A percentile compares a stretch with the other conserved stretches of the same genome.
These are phyloP conservation scores for Pituophis catenifer DNA, from an alignment of 2,113 vertebrate genomes.

Conservation along the genomic window DNA sequence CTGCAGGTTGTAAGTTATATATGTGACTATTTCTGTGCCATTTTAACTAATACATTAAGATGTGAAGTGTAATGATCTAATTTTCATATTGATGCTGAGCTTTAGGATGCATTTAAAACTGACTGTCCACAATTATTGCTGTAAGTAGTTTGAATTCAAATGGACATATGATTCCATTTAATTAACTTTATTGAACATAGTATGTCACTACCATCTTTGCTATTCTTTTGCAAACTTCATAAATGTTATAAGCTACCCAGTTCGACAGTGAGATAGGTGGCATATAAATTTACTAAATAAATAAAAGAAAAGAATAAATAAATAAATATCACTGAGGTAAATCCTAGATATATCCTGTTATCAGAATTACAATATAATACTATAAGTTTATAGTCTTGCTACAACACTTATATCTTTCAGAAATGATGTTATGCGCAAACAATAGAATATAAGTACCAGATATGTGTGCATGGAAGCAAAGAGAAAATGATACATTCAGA, in stretches of 20 bases:
- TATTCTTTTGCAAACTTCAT: not conserved
- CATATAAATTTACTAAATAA: not conserved
- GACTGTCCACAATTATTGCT: conserved; percentile 15
- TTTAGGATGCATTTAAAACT: not conserved
- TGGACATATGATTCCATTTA: not conserved
- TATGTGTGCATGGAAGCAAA: not conserved
- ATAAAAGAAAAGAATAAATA: not conserved
- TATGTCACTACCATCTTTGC: not conserved
- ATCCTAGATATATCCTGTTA: not conserved
- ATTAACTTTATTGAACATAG: not conserved
- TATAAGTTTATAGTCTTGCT: not conserved
- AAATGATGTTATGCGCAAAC: not conserved
- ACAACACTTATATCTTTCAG: conserved; percentile 12
- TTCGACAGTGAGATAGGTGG: not conserved
- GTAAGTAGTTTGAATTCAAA: conserved; percentile 2
- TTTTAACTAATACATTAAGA: not conserved
- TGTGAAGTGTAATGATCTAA: not conserved
- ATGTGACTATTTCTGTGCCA: not conserved
- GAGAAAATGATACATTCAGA: not conserved
- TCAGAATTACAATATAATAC: not conserved
- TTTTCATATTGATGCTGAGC: not conserved
- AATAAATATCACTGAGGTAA: not conserved
- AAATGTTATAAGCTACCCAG: not conserved
- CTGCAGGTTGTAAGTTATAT: not conserved
- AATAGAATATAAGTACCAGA: not conserved